Evolutionary conservation across 2,888 invertebrate genomes (phyloP), one percentile per base, ranked within the genome.

Genomic region (Athalia circularis): DNA sequence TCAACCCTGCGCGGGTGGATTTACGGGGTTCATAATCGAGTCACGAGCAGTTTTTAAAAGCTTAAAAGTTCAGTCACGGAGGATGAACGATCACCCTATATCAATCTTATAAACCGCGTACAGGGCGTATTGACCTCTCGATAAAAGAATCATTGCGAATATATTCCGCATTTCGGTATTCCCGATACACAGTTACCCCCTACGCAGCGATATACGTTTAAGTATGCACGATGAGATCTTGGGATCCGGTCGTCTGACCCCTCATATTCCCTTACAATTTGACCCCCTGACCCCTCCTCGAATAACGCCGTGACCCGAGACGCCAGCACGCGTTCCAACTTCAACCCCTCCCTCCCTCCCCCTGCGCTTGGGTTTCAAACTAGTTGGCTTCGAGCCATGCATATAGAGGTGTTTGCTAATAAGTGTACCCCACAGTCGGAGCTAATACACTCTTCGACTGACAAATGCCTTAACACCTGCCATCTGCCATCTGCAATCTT

Each of bases 391-490:
- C 70, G 82, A 82, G 89, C 89, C 89, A 89, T 89, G 88, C 87
- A 87, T 86, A 86, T 86, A 86, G 82, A 86, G 85, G 83, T 82
- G 83, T 78, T 78, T 85, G 83, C 85, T 87, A 88, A 87, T 87
- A 87, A 87, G 83, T 83, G 82, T 83, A 81, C 80, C 74, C 68
- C 77, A 52, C 75, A 77, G 77, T 77, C 74, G 78, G 47, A 78
- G 83, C 87, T 86, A 87, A 88, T 87, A 88, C 86, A 87, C 75
- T 87, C 81, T 80, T 80, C 80, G 82, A 83, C 85, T 88, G 87
- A 89, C 87, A 88, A 89, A 88, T 88, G 88, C 86, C 85, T 87
- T 87, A 89, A 89, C 87, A 87, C 87, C 88, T 87, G 89, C 86
- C 88, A 86, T 87, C 85, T 84, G 81, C 29, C 29, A 29, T 87